Conservation (phyloP, 2,113 vertebrate species). For the Peromyscus californicus region DNA sequence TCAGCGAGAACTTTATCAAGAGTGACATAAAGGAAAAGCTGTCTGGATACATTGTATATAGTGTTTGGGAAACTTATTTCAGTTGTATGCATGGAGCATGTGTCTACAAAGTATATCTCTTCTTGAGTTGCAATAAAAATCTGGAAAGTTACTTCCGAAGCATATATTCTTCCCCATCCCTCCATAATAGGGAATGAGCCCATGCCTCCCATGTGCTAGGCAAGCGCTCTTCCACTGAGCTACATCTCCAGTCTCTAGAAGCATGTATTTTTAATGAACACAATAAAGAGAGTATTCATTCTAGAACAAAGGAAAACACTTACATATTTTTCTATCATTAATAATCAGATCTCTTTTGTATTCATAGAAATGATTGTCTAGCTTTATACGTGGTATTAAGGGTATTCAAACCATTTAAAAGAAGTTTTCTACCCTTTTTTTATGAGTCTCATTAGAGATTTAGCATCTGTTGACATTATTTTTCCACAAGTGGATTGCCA, state of each 20-base stretch:
- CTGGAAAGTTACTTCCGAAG: background rate
- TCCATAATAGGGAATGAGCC: background rate
- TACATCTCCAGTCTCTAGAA: background rate
- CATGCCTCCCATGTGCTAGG: background rate
- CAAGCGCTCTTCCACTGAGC: background rate
- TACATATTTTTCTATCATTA: constrained; percentile 48
- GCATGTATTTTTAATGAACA: constrained; percentile 45
- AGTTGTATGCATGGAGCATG: background rate
- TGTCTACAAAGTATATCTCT: background rate
- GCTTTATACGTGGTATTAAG: constrained; percentile 51
- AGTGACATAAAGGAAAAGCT: background rate
- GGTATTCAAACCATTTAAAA: constrained; percentile 61
- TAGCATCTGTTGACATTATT: constrained; percentile 51
- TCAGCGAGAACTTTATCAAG: constrained; percentile 17
- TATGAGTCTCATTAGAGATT: constrained; percentile 49
- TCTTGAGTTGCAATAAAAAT: constrained; percentile 30
- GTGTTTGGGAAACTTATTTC: constrained; percentile 8
- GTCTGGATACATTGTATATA: background rate
- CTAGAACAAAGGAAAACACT: constrained; percentile 44
- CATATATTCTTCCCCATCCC: background rate
- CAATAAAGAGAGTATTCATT: constrained; percentile 37
- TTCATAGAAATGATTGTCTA: constrained; percentile 53
- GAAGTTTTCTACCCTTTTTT: constrained; percentile 67
- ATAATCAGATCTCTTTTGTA: constrained; percentile 53
- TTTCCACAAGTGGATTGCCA: constrained; percentile 30